phyloP scores from a whole-genome alignment of 2,888 invertebrate genomes.

The Nymphalis urticae region DNA sequence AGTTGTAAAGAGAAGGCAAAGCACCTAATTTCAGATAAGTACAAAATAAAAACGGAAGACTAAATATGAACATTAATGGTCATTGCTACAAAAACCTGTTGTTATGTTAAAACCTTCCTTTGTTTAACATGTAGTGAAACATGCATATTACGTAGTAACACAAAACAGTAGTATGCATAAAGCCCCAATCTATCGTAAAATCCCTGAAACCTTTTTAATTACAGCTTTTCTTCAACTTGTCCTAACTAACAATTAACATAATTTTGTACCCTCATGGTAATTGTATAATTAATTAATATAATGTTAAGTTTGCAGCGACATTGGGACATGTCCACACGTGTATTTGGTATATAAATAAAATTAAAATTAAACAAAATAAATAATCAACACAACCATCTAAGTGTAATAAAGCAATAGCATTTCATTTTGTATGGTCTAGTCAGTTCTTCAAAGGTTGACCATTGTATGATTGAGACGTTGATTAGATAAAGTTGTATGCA shows the following conservation, averaged over 20 bases:
- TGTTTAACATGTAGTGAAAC: slow-evolving; percentile 50
- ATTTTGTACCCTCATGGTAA: slow-evolving; percentile 37
- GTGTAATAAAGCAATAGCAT: slow-evolving; percentile 57
- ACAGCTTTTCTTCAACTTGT: slow-evolving; percentile 18
- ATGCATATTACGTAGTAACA: background rate
- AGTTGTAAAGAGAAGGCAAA: slow-evolving; percentile 55
- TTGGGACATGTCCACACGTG: slow-evolving; percentile 37
- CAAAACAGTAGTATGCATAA: slow-evolving; percentile 33
- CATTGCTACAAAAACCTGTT: slow-evolving; percentile 68
- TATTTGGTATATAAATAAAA: slow-evolving; percentile 72
- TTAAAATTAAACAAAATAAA: slow-evolving; percentile 77
- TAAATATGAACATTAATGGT: slow-evolving; percentile 61
- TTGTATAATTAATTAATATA: slow-evolving; percentile 15
- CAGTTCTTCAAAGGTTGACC: background rate
- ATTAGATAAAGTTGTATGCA: background rate
- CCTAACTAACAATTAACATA: slow-evolving; percentile 34
- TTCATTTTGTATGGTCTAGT: slow-evolving; percentile 35
- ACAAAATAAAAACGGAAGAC: slow-evolving; percentile 74
- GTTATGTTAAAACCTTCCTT: slow-evolving; percentile 50
- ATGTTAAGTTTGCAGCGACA: slow-evolving; percentile 35
- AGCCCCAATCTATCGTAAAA: slow-evolving; percentile 31
- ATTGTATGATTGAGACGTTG: background rate
- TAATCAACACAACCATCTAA: slow-evolving; percentile 78
- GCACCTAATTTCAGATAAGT: slow-evolving; percentile 73
- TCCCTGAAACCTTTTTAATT: slow-evolving; percentile 30